Percentiles rank a stretch among this genome's conserved stretches.
Conservation (phyloP, 2,888 invertebrate species). For the Harpagoxenus sublaevis region DNA sequence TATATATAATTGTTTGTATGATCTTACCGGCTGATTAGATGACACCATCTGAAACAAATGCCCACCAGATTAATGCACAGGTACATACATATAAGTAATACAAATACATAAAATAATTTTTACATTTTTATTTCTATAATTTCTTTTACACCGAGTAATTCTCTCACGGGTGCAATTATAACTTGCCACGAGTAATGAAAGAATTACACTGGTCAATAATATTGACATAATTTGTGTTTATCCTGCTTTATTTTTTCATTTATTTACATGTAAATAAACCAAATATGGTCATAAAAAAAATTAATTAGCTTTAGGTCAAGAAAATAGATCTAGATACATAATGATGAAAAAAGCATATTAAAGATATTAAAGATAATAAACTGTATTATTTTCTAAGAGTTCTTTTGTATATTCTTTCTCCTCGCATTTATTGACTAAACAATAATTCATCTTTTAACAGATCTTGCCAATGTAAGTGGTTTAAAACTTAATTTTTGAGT, state of each 20-base stretch:
- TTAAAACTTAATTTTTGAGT: too few species aligned
- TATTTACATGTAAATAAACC: not conserved
- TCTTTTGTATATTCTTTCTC: too few species aligned
- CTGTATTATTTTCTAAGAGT: too few species aligned
- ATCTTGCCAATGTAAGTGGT: not conserved
- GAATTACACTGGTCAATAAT: not conserved
- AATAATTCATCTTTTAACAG: not conserved
- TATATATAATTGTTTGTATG: conserved; percentile 10
- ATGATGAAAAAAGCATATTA: not conserved
- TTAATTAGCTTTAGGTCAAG: not conserved
- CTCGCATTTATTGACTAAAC: too few species aligned
- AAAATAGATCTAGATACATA: not conserved
- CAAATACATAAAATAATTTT: conserved; percentile 23
- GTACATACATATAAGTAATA: not conserved
- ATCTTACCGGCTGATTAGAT: conserved; percentile 84
- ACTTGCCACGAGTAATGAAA: not conserved
- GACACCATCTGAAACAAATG: conserved; percentile 83
- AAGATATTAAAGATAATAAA: too few species aligned
- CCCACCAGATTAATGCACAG: not conserved
- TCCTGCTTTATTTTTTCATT: not conserved
- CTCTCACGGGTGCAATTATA: not conserved
- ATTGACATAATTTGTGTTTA: not conserved
- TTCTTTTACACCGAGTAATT: not conserved
- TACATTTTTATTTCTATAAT: not conserved
- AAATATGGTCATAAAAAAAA: not conserved